These are phyloP conservation scores for Mesodorylaimus sp. DNA, from an alignment of 2,888 invertebrate species.

Conservation along the genomic window DNA sequence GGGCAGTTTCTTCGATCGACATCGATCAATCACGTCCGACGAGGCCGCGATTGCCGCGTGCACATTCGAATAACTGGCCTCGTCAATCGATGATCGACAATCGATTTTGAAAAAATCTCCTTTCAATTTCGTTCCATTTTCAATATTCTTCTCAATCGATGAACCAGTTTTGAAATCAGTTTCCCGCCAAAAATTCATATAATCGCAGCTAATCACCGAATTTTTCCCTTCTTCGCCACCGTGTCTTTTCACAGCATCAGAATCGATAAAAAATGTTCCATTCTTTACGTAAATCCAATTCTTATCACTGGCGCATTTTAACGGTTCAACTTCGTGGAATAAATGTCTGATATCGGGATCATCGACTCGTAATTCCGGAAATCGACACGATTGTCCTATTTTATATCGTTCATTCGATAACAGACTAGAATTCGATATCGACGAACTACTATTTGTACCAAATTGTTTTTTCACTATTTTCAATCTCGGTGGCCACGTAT, in stretches of 20 bases:
- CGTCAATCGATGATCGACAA: neutral
- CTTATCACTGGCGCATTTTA: neutral
- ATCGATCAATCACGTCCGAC: conserved; percentile 9
- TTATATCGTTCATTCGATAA: too few relatives aligned
- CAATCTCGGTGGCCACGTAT: too few relatives aligned
- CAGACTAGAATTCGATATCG: too few relatives aligned
- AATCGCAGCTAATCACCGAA: neutral
- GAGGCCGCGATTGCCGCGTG: conserved; percentile 15
- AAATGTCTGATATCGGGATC: too few relatives aligned
- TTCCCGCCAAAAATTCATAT: neutral
- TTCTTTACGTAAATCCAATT: conserved; percentile 2
- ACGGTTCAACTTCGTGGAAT: neutral
- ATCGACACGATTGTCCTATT: too few relatives aligned
- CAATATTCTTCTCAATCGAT: neutral
- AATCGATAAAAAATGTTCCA: neutral
- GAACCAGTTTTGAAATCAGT: conserved; percentile 1
- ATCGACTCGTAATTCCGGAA: too few relatives aligned
- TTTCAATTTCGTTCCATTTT: neutral
- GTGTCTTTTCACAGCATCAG: neutral
- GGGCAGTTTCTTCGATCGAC: neutral
- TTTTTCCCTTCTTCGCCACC: neutral
- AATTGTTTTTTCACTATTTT: too few relatives aligned
- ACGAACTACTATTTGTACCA: too few relatives aligned
- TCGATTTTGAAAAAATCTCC: conserved; percentile 1
- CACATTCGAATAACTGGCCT: neutral